phyloP scores from a whole-genome alignment of 2,113 vertebrate species.

The Odocoileus hemionus region DNA sequence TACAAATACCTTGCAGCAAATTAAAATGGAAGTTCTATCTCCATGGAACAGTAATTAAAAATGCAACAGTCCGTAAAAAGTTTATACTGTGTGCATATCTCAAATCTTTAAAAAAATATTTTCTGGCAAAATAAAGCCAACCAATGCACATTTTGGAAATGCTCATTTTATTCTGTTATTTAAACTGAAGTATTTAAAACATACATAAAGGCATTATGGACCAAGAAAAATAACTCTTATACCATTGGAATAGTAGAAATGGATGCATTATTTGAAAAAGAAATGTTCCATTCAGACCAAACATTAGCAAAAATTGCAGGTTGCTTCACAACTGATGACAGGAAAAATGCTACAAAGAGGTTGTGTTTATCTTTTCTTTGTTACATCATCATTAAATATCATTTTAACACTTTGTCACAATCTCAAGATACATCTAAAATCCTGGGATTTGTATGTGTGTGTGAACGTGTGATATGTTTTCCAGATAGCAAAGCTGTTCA shows the following conservation, averaged over 20 bases:
- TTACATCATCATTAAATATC: not conserved
- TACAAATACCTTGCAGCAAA: conserved; percentile 66
- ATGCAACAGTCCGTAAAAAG: conserved; percentile 63
- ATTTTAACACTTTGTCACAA: not conserved
- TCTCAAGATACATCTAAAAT: not conserved
- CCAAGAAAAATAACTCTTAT: not conserved
- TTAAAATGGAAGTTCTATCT: conserved; percentile 66
- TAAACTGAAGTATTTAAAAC: conserved; percentile 15
- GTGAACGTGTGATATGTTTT: not conserved
- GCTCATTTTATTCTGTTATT: conserved; percentile 20
- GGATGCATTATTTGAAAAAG: not conserved
- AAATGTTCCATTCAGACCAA: not conserved
- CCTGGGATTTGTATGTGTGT: not conserved
- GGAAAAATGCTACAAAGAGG: not conserved
- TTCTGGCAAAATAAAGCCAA: conserved; percentile 62
- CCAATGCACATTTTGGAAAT: not conserved
- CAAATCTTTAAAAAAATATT: conserved; percentile 71
- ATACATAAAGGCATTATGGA: not conserved
- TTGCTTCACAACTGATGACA: not conserved
- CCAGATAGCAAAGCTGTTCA: not conserved
- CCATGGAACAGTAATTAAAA: conserved; percentile 77
- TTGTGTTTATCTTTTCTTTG: not conserved
- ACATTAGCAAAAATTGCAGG: not conserved
- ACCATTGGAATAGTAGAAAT: not conserved
- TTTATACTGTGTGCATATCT: conserved; percentile 58